Evolutionary conservation across 2,888 invertebrate genomes (phyloP).

Genomic region (Patella caerulea): DNA sequence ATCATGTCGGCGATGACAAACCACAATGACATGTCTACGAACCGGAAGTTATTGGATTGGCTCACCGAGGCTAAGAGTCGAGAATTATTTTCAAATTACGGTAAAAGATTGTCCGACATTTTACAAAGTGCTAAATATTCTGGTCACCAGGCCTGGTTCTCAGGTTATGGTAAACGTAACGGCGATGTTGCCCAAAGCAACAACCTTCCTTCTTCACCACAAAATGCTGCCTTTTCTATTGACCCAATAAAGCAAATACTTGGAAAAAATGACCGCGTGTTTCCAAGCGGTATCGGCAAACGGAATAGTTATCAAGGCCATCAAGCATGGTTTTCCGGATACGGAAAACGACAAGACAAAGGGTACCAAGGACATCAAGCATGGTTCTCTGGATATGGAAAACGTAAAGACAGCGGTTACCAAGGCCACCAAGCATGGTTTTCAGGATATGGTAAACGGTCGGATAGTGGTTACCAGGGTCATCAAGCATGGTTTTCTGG

Average conservation of each 20-base stretch:
- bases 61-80: neutral
- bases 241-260: too few relatives aligned
- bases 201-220: neutral
- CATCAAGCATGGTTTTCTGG: conserved; percentile 4
- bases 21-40: neutral
- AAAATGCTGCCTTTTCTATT: too few relatives aligned
- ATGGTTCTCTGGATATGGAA: neutral
- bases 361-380: neutral
- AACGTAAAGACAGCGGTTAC: neutral
- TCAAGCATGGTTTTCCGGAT: neutral
- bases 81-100: neutral
- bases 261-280: too few relatives aligned
- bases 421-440: conserved; percentile 3
- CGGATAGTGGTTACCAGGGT: neutral
- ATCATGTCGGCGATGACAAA: too few relatives aligned
- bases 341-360: neutral
- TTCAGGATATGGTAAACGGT: neutral
- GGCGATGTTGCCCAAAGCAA: neutral
- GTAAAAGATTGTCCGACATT: neutral
- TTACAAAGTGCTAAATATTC: neutral
- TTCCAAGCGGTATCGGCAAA: neutral
- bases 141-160: conserved; percentile 4
- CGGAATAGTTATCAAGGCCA: neutral
- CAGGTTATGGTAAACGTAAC: neutral
- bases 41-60: neutral